Conservation (phyloP, 2,888 invertebrate genomes). For the Dryobota labecula region DNA sequence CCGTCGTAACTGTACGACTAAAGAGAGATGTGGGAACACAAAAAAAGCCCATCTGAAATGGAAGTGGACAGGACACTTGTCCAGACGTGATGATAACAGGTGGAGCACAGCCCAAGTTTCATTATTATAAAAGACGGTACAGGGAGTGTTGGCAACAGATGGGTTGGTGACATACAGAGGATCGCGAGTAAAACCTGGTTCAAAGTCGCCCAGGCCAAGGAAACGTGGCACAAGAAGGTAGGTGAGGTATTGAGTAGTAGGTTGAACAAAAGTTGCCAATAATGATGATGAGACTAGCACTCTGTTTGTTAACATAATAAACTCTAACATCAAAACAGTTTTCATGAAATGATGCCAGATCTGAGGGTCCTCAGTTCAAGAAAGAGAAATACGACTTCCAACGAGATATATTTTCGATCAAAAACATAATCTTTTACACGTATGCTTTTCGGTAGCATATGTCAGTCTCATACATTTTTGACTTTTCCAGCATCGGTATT, state of each 20-base stretch:
- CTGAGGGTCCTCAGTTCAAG: too few relatives aligned
- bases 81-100: not conserved
- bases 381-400: not conserved
- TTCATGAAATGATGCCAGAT: not conserved
- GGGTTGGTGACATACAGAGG: not conserved
- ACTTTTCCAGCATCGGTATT: too few relatives aligned
- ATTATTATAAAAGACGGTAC: not conserved
- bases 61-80: not conserved
- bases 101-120: not conserved
- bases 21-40: not conserved
- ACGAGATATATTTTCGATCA: too few relatives aligned
- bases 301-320: not conserved
- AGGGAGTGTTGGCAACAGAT: not conserved
- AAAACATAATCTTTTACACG: too few relatives aligned
- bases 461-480: not conserved
- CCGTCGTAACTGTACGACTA: not conserved
- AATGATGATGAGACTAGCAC: not conserved
- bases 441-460: not conserved
- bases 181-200: not conserved
- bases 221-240: not conserved
- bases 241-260: not conserved
- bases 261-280: not conserved
- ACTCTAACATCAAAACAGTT: not conserved
- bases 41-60: not conserved
- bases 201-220: not conserved